Evolutionary conservation across 2,888 invertebrate species (phyloP), one percentile per base, ranked within the genome.

Genomic region (Chironomus tentans): DNA sequence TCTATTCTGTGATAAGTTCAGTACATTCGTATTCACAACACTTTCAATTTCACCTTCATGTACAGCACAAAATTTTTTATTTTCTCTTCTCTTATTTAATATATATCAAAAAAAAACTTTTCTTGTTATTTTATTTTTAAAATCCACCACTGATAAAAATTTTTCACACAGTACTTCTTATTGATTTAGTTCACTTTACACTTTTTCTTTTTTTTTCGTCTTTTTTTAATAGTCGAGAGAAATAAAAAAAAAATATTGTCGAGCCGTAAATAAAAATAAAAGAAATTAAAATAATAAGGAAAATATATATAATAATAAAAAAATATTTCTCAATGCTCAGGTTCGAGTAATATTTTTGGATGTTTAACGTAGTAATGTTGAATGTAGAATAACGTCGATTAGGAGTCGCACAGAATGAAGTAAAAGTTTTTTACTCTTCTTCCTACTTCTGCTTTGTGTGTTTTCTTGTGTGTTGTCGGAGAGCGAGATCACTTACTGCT

Each of bases 361-460:
- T 74, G 74, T 74, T 74, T 68, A 74, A 62, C 62, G 62, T 18
- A 62, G 46, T 68, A 74, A 74, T 74, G 74, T 74, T 74, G 74
- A 68, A 48, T 68, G 74, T 74, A 68, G 74, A 74, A 74, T 74
- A 74, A 74, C 21, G 21, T 24, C 74, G 74, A 48, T 38, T 73
- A 70, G 70, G 47, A 65, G 65, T 65, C 65, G 24, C 65, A 65
- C 70, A 68, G 68, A 74, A 46, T 68, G 68, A 68, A 74, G 48
- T 68, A 15, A 74, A 74, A 68, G 65, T 74, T 74, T 74, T 56
- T 56, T 56, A 38, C 38, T 38, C 38, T 38, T 38, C 38, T 38
- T 38, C 38, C 10, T 38, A 38, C 10, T 38, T 38, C 10, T 38
- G 7, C 38, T 38, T 38, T 38, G 38, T 10, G 7, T 38, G 7